Percentiles rank a stretch among this genome's conserved stretches.
phyloP scores from a whole-genome alignment of 2,888 invertebrate genomes.

The Drosophila mimica region DNA sequence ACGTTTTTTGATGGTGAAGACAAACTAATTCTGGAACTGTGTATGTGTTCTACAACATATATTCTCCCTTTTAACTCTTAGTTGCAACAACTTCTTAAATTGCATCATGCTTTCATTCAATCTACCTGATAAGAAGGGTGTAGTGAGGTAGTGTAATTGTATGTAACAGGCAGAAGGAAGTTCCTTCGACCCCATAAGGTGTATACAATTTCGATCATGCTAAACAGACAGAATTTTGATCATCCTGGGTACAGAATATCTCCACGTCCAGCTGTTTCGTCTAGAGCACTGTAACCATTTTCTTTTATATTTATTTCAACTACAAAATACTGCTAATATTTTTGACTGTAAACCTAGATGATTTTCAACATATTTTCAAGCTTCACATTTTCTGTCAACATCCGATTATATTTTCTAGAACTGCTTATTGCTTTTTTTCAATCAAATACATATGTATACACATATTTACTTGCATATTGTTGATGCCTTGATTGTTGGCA shows the following conservation, averaged over 20 bases:
- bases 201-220: too few species aligned
- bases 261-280: too few species aligned
- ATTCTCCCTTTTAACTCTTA: neutral
- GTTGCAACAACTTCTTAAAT: neutral
- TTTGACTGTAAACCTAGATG: neutral
- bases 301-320: neutral
- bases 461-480: neutral
- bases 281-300: too few species aligned
- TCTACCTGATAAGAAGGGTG: too few species aligned
- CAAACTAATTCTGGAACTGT: neutral
- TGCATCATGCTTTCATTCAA: neutral
- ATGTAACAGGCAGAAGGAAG: too few species aligned
- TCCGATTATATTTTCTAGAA: neutral
- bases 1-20: neutral
- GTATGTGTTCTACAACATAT: neutral
- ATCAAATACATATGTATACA: constrained; percentile 1
- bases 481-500: constrained; percentile 13
- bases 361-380: neutral
- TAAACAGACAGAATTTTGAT: too few species aligned
- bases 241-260: too few species aligned
- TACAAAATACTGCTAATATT: neutral
- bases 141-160: too few species aligned
- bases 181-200: too few species aligned
- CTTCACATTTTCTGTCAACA: neutral
- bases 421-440: neutral